Base-by-base conservation (phyloP, 2,113 vertebrate genomes). In the Elephantulus edwardii region DNA sequence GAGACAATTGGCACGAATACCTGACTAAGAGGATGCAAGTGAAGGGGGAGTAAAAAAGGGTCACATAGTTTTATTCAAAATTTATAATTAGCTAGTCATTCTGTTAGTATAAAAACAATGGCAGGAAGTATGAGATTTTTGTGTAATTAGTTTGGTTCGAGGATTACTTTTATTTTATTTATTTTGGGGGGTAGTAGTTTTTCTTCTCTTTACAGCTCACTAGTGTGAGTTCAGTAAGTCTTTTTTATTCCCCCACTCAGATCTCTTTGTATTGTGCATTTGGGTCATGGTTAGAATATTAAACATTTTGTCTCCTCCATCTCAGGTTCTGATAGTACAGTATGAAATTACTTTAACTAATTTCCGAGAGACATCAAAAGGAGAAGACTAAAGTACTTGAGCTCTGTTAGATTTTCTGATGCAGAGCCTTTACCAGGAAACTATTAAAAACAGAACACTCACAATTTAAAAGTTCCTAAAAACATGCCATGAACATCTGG, bases 41-140 rank as follows among this genome's bases (percentile, higher is more conserved):
- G 20, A 52, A 89, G 89, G 71, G 8, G 8, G n/a, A 84, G 71
- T 48, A 42, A 8, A 40, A 86, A 77, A 70, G 14, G 77, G 74
- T 77, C 66, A 60, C 68, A 91, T 46, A 89, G 78, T 94, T 95
- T 93, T 93, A 90, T 90, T 93, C 72, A 91, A 88, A 95, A 95
- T 79, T 56, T 50, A 86, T 91, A 94, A 83, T 83, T n/a, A 89
- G 1, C 28, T 76, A 90, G 86, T 64, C 83, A 95, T 90, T 88
- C 58, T 74, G n/a, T 87, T 66, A 74, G n/a, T 26, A 70, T 83
- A 64, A 94, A 95, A 80, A 94, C 91, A 94, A 77, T 77, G 54
- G 70, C 81, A 74, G 9, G 42, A 90, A 90, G 42, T 89, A 5
- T 68, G 89, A 58, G 56, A 48, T 88, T 82, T 95, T 82, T 86